Conservation (phyloP, 2,888 invertebrate species). For the Agrochola lota region DNA sequence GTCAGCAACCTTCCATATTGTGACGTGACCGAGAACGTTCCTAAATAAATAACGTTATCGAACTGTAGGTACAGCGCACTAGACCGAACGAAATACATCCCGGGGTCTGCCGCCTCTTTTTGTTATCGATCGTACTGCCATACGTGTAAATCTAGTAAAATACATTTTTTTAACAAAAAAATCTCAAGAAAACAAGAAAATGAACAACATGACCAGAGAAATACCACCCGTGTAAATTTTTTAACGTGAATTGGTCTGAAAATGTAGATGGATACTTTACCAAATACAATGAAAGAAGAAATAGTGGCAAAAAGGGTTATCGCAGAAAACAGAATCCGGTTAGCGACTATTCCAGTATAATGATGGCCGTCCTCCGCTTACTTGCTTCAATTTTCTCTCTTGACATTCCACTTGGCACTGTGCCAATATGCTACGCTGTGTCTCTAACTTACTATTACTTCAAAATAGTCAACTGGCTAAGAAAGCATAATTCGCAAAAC, state of each 20-base stretch:
- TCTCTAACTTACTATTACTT: slow-evolving; percentile 54
- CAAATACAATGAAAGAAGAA: slow-evolving; percentile 22
- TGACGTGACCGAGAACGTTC: slow-evolving; percentile 58
- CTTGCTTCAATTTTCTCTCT: slow-evolving; percentile 65
- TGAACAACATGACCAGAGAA: background rate
- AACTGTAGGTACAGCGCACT: slow-evolving; percentile 62
- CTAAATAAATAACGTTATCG: slow-evolving; percentile 76
- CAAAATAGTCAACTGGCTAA: slow-evolving; percentile 43
- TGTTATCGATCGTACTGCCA: slow-evolving; percentile 41
- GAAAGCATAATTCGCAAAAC: slow-evolving; percentile 32
- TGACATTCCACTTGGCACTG: slow-evolving; percentile 62
- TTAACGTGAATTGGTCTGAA: background rate
- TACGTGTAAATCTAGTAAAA: background rate
- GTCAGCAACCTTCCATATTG: slow-evolving; percentile 22
- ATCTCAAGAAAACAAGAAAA: background rate
- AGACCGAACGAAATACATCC: slow-evolving; percentile 66
- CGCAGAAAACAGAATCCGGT: slow-evolving; percentile 43
- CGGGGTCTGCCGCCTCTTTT: slow-evolving; percentile 56
- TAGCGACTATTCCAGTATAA: slow-evolving; percentile 58
- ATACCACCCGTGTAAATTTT: background rate
- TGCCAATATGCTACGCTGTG: slow-evolving; percentile 55
- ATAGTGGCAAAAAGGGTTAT: slow-evolving; percentile 38
- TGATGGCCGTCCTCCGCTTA: slow-evolving; percentile 48
- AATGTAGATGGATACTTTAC: background rate
- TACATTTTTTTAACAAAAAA: background rate